Evolutionary conservation across 2,113 vertebrate species (phyloP), one percentile per base, ranked within the genome.

Genomic region (Elachura formosa): DNA sequence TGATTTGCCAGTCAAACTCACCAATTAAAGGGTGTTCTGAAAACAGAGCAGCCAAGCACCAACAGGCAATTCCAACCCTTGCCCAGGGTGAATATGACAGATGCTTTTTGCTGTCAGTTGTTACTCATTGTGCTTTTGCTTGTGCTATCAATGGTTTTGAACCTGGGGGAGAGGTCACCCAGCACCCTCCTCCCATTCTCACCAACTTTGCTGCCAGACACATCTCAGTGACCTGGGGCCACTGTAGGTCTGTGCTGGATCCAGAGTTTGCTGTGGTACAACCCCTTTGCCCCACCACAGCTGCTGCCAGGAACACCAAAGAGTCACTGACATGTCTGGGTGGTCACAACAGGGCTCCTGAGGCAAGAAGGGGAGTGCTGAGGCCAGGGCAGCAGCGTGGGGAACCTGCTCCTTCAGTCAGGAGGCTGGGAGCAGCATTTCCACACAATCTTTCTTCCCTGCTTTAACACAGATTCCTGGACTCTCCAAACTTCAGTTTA

Each of bases 291-390:
- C 48, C 38, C 56, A 40, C 43, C 48, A 24, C 19, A 46, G 68
- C 68, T 66, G 20, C 40, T 73, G 36, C 55, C n/a, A n/a, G n/a
- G n/a, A n/a, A 33, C 31, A 31, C 56, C 51, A 0, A 0, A 9
- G 26, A 36, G 28, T 9, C 33, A 3, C 7, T 61, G 4, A 0
- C 0, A 0, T 1, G 31, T 25, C 51, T 45, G 40, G 43, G 49
- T 31, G 40, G 6, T 24, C 54, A 22, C 72, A 55, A 2, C 34
- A 10, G 24, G 1, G 3, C 33, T 38, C 23, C 58, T 36, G 62
- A 29, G 54, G 16, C 28, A 24, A 4, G 8, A 2, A 18, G 4
- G 9, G 24, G 58, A 26, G 55, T 28, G 40, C 58, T 56, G 54
- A 40, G 55, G 12, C 51, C 46, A 28, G 31, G 61, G 5, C 5